Conservation (phyloP, 2,888 invertebrate genomes). For the Zygogramma bicolorata region DNA sequence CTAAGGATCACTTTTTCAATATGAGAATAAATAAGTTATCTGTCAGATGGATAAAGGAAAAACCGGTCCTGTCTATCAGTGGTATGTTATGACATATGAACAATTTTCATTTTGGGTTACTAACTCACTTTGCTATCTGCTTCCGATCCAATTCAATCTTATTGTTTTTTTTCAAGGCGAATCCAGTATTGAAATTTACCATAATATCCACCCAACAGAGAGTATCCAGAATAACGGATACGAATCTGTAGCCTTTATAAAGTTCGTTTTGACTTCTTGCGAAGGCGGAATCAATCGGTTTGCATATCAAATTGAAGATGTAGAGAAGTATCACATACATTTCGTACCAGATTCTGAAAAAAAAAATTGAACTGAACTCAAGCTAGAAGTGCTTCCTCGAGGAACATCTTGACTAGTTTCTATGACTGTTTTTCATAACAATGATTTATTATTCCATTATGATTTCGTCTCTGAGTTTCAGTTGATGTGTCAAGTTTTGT, state of each 20-base stretch:
- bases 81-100: no score
- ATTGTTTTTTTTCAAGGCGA: constrained; percentile 12
- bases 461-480: no score
- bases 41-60: no score
- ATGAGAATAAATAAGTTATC: no score
- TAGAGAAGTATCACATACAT: constrained; percentile 43
- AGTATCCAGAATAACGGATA: constrained; percentile 20
- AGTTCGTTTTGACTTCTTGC: not conserved
- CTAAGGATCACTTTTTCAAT: no score
- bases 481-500: no score
- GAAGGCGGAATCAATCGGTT: constrained; percentile 38
- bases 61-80: no score
- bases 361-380: constrained; percentile 10
- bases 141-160: constrained; percentile 30
- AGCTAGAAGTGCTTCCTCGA: no score
- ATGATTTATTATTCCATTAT: no score
- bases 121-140: constrained; percentile 31
- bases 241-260: not conserved
- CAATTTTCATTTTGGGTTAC: no score
- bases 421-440: no score
- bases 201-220: constrained; percentile 37
- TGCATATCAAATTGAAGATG: constrained; percentile 23
- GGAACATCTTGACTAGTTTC: no score
- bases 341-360: constrained; percentile 29
- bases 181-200: constrained; percentile 45